A percentile compares a stretch with the other conserved stretches of the same genome.
phyloP scores from a whole-genome alignment of 1,140 invertebrate genomes.

The Helicoverpa zea region DNA sequence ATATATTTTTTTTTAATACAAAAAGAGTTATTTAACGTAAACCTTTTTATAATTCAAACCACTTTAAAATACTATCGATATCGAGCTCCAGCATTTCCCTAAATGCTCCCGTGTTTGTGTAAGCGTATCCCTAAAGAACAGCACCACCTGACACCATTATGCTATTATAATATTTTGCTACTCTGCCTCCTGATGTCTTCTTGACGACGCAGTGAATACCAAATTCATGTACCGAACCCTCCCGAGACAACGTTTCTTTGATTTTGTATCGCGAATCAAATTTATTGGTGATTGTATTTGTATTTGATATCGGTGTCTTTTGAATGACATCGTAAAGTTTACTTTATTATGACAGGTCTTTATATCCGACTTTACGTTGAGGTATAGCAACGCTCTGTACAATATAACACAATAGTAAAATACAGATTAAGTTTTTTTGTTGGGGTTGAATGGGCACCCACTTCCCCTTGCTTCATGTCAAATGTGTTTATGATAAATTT shows the following conservation, averaged over 20 bases:
- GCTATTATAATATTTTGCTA: constrained; percentile 85
- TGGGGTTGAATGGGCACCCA: not conserved
- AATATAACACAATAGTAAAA: too few relatives aligned
- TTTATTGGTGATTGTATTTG: constrained; percentile 78
- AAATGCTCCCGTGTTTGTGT: constrained; percentile 50
- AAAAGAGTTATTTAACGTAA: too few relatives aligned
- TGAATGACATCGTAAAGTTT: constrained; percentile 56
- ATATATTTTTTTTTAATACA: too few relatives aligned
- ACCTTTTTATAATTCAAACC: not conserved
- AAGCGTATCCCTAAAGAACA: constrained; percentile 62
- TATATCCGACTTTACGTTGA: constrained; percentile 10
- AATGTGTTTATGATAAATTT: not conserved
- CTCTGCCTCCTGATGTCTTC: constrained; percentile 79
- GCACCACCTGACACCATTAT: constrained; percentile 84
- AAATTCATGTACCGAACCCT: constrained; percentile 67
- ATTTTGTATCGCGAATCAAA: constrained; percentile 71
- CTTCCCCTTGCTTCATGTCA: not conserved
- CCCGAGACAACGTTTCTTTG: constrained; percentile 59
- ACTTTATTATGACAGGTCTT: constrained; percentile 53
- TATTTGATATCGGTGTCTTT: constrained; percentile 63
- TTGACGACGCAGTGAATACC: constrained; percentile 85
- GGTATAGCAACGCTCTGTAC: not conserved
- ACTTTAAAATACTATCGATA: constrained; percentile 58
- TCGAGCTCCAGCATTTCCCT: constrained; percentile 18
- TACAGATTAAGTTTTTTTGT: not conserved